Evolutionary conservation across 2,888 invertebrate genomes (phyloP).

Genomic region (Zygaena filipendulae): DNA sequence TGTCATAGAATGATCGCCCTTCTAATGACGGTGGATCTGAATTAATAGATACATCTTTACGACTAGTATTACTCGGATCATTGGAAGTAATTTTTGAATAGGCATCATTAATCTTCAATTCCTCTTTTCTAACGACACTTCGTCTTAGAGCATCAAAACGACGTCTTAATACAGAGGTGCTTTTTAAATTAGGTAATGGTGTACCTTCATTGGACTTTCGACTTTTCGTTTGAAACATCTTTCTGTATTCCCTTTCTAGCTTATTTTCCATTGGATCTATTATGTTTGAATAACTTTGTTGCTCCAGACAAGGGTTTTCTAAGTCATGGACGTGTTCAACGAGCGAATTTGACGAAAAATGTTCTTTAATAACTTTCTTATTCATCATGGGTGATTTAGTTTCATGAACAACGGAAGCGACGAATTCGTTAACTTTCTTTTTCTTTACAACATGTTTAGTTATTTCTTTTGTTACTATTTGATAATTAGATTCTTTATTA

Average conservation of each 20-base stretch:
- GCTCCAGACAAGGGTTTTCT: slow-evolving; percentile 32
- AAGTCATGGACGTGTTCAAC: slow-evolving; percentile 44
- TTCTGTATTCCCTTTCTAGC: slow-evolving; percentile 41
- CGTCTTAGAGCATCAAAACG: slow-evolving; percentile 42
- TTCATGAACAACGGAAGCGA: too few relatives aligned
- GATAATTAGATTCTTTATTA: too few relatives aligned
- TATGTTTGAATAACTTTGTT: slow-evolving; percentile 21
- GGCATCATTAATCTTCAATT: too few relatives aligned
- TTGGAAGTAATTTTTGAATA: slow-evolving; percentile 22
- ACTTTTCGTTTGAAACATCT: slow-evolving; percentile 29
- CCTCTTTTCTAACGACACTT: too few relatives aligned
- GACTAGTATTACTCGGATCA: slow-evolving; percentile 22
- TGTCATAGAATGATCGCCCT: slow-evolving; percentile 33
- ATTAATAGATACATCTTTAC: slow-evolving; percentile 38
- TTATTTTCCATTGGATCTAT: slow-evolving; percentile 41
- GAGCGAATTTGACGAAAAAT: slow-evolving; percentile 40
- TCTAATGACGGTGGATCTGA: slow-evolving; percentile 47
- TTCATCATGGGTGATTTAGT: too few relatives aligned
- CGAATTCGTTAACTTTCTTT: too few relatives aligned
- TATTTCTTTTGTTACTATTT: too few relatives aligned
- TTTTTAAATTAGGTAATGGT: slow-evolving; percentile 27
- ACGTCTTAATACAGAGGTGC: slow-evolving; percentile 31
- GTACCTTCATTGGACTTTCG: slow-evolving; percentile 24
- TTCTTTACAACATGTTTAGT: too few relatives aligned
- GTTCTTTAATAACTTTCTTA: slow-evolving; percentile 19